Evolutionary conservation across 1,140 invertebrate species (phyloP), one percentile per base, ranked within the genome.

Genomic region (Hypsibius dujardini): DNA sequence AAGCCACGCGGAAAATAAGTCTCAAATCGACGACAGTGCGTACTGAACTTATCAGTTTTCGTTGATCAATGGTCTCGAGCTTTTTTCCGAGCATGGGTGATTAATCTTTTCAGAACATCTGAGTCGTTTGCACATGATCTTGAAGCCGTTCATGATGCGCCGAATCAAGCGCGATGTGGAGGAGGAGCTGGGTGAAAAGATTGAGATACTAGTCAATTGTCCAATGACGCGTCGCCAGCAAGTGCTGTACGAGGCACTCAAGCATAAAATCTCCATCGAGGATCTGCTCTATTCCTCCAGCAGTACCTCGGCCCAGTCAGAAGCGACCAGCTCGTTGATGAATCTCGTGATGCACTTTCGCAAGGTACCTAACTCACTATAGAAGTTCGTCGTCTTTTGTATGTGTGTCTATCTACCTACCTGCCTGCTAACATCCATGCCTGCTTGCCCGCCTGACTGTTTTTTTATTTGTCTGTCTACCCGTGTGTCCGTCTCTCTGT

Each of bases 91-190:
- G n/a, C 7, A 73, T n/a, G n/a, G n/a, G n/a, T n/a, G n/a, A n/a
- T n/a, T n/a, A n/a, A n/a, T n/a, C n/a, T n/a, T n/a, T n/a, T n/a
- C 78, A 92, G 90, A 92, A 77, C 92, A 96, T 82, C 82, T 96
- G 47, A 92, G 90, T 0, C 83, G 93, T 56, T 79, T 97, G 0
- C 92, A 96, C 77, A 89, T 92, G 88, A 95, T 97, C 75, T 79
- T 97, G 50, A 95, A 96, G 77, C 93, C 93, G 1, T 97, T 97
- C 75, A 95, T 97, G 92, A 83, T 97, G 76, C 83, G 92, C 69
- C 83, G 93, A 76, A 92, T 96, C 47, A 96, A 96, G 77, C 95
- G 94, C 76, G 92, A 96, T 79, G 93, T 97, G 0, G 92, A 96
- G 78, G 95, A 96, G n/a, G 50, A 56, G 50, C n/a, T 56, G n/a